Evolutionary conservation across 2,113 vertebrate species (phyloP), one percentile per base, ranked within the genome.

Genomic region (Oreocharis arfaki): DNA sequence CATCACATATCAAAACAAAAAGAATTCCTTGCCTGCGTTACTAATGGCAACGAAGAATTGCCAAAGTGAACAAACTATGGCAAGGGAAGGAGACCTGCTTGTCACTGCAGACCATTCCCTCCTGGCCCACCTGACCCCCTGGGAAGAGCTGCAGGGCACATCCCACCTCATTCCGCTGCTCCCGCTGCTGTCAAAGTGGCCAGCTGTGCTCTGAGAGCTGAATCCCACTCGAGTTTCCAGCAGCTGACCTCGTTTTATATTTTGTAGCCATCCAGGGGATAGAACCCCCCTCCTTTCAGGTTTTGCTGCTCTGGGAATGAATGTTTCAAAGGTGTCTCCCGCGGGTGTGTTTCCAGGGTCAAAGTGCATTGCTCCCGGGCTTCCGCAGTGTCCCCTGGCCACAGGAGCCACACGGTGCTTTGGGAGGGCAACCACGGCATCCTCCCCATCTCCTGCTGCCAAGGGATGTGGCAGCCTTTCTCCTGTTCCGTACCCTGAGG

Each of bases 341-440:
- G 35, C 14, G 28, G 87, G 85, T 86, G 90, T 86, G 90, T 97
- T 97, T 95, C 85, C 90, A 95, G 95, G 95, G 96, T 96, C 95
- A 96, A 95, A 96, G 95, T 97, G 96, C 95, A 15, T 70, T 59
- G 44, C 52, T 93, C 42, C 69, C 3, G 3, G 93, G 82, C 52
- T 96, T 81, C 78, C 6, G 1, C 83, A 76, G 91, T 86, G 95
- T 84, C 83, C 78, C 81, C 89, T 81, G 89, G 88, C 70, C 94
- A 69, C 68, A 35, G 82, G 46, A 88, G 71, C 69, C 26, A 26
- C 30, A 21, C 3, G 3, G 87, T 68, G 49, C 82, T 17, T 16
- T 2, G 19, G 23, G 17, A 44, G 47, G 82, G 46, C 23, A 68
- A 15, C 39, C 10, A 5, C 10, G 2, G 12, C n/a, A 18, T 79